Conservation (phyloP, 2,797 vertebrate species). For the Molossus alvarezi region DNA sequence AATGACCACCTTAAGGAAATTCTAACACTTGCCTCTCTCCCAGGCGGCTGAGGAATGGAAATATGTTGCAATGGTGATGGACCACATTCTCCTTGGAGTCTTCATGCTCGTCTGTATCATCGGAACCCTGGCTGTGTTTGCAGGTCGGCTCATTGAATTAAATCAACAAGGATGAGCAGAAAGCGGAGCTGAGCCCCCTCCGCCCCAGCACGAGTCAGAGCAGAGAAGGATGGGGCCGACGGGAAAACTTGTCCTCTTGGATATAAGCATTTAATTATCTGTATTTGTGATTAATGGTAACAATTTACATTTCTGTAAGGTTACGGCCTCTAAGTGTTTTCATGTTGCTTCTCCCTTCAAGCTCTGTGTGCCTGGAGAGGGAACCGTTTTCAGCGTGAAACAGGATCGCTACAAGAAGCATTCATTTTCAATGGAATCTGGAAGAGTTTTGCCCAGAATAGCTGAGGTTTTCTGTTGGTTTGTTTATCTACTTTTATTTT, state of each 20-base stretch:
- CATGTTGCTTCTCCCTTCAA: not conserved
- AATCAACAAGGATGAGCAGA: conserved; percentile 92
- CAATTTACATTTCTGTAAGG: not conserved
- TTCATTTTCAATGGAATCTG: not conserved
- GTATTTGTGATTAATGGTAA: not conserved
- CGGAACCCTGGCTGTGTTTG: conserved; percentile 95
- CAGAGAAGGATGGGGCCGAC: not conserved
- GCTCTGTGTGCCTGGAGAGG: not conserved
- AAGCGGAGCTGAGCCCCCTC: conserved; percentile 55
- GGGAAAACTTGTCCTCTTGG: not conserved
- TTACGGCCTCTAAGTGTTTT: not conserved
- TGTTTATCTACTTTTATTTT: not conserved
- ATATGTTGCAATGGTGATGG: conserved; percentile 98
- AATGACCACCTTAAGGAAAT: not conserved
- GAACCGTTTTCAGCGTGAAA: not conserved
- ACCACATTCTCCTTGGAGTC: conserved; percentile 97
- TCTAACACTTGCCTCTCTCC: conserved; percentile 74
- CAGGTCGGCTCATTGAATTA: conserved; percentile 97
- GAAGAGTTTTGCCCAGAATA: not conserved
- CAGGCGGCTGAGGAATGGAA: conserved; percentile 99
- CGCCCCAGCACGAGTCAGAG: not conserved
- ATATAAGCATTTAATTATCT: not conserved
- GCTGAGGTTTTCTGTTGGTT: conserved; percentile 28
- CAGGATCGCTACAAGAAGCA: not conserved
- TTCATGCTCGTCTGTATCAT: conserved; percentile 98